A percentile compares a stretch with the other conserved stretches of the same genome.
phyloP scores from a whole-genome alignment of 1,140 invertebrate genomes.

The Pseudomyrmex cubaensis region DNA sequence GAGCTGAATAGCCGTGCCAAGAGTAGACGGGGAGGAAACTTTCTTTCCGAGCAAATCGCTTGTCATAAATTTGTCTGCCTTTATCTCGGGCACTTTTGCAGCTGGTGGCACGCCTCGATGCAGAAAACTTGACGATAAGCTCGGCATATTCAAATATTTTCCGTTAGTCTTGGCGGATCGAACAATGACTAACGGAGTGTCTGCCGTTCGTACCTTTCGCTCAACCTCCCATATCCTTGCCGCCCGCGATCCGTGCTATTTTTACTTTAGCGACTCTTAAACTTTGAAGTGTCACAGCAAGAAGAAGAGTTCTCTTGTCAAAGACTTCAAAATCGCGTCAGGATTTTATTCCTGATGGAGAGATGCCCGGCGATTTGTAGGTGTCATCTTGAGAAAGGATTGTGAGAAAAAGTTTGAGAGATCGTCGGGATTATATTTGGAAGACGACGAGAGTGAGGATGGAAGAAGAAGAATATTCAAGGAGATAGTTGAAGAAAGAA shows the following conservation, averaged over 20 bases:
- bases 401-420: slow-evolving; percentile 53
- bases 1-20: slow-evolving; percentile 57
- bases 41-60: slow-evolving; percentile 80
- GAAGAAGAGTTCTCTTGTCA: slow-evolving; percentile 52
- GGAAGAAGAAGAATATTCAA: slow-evolving; percentile 27
- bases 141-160: slow-evolving; percentile 77
- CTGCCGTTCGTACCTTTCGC: background rate
- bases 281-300: slow-evolving; percentile 17
- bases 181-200: slow-evolving; percentile 73
- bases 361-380: slow-evolving; percentile 54
- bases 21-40: slow-evolving; percentile 64
- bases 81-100: slow-evolving; percentile 34
- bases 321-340: slow-evolving; percentile 60
- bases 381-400: slow-evolving; percentile 40
- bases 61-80: slow-evolving; percentile 78
- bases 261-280: slow-evolving; percentile 43
- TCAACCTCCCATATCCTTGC: slow-evolving; percentile 14
- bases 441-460: slow-evolving; percentile 40
- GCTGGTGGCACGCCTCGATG: slow-evolving; percentile 7
- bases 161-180: slow-evolving; percentile 57
- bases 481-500: slow-evolving; percentile 43
- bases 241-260: background rate
- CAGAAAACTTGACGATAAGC: slow-evolving; percentile 69
- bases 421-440: slow-evolving; percentile 52
- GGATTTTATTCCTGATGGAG: slow-evolving; percentile 52